Percentiles rank a stretch among this genome's conserved stretches.
phyloP scores from a whole-genome alignment of 2,888 invertebrate genomes.

The Lucinisca nassula region DNA sequence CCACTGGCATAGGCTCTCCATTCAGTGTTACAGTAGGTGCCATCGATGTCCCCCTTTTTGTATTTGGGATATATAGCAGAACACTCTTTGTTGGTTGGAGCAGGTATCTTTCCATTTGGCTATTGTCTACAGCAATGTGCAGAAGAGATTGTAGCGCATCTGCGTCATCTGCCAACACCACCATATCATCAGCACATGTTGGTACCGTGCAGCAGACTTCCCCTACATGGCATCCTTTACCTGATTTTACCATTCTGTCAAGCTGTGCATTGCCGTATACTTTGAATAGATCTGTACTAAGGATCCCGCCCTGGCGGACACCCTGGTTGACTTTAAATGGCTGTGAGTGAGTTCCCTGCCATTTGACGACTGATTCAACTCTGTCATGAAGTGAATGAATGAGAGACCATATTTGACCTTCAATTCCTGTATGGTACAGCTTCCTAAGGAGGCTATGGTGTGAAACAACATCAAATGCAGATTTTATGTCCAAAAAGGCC shows the following conservation, averaged over 20 bases:
- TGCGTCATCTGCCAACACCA: background rate
- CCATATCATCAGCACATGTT: background rate
- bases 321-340: constrained; percentile 1
- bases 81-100: too few relatives aligned
- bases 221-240: background rate
- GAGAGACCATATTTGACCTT: constrained; percentile 14
- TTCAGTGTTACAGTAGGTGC: too few relatives aligned
- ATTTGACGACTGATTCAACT: constrained; percentile 10
- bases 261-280: constrained; percentile 30
- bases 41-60: too few relatives aligned
- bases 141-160: background rate
- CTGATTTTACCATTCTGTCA: background rate
- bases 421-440: constrained; percentile 3
- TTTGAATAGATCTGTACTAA: constrained; percentile 26
- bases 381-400: constrained; percentile 13
- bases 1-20: too few relatives aligned
- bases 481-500: constrained; percentile 31
- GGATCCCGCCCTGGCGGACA: constrained; percentile 20
- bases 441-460: constrained; percentile 30
- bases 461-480: constrained; percentile 39
- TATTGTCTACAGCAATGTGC: too few relatives aligned
- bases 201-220: background rate
- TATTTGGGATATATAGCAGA: too few relatives aligned
- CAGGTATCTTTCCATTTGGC: too few relatives aligned
- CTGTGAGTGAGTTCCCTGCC: background rate